Conservation (phyloP, 2,888 invertebrate genomes). For the Rhimphoctona megacephalus region DNA sequence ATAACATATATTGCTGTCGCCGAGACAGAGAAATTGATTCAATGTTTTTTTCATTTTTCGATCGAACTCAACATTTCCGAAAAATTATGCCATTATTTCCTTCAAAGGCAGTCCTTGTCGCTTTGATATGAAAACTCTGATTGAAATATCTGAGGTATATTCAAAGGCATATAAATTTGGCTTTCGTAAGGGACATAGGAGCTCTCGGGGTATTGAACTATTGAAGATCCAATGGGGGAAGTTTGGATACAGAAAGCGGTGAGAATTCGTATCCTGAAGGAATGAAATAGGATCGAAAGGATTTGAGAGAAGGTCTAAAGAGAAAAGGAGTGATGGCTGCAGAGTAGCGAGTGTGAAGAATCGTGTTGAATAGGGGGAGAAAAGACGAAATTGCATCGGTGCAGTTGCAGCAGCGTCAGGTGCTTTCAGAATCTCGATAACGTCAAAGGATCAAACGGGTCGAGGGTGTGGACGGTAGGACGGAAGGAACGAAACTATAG, state of each 20-base stretch:
- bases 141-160: neutral
- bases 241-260: conserved; percentile 18
- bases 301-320: neutral
- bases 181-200: neutral
- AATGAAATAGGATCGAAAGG: neutral
- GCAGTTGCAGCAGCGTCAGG: conserved; percentile 68
- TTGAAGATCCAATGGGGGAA: conserved; percentile 19
- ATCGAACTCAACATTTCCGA: neutral
- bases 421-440: conserved; percentile 76
- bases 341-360: conserved; percentile 17
- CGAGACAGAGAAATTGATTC: neutral
- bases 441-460: conserved; percentile 71
- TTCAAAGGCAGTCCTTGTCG: neutral
- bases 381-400: conserved; percentile 70
- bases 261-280: conserved; percentile 9
- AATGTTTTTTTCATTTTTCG: neutral
- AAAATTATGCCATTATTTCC: neutral
- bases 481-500: conserved; percentile 25
- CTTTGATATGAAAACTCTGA: neutral
- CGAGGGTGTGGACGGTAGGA: conserved; percentile 31
- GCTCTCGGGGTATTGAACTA: conserved; percentile 31
- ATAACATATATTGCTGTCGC: neutral
- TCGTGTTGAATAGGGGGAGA: conserved; percentile 24
- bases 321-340: conserved; percentile 27
- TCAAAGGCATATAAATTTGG: neutral